Conservation (phyloP, 2,797 vertebrate species). For the Chloroceryle amazona region DNA sequence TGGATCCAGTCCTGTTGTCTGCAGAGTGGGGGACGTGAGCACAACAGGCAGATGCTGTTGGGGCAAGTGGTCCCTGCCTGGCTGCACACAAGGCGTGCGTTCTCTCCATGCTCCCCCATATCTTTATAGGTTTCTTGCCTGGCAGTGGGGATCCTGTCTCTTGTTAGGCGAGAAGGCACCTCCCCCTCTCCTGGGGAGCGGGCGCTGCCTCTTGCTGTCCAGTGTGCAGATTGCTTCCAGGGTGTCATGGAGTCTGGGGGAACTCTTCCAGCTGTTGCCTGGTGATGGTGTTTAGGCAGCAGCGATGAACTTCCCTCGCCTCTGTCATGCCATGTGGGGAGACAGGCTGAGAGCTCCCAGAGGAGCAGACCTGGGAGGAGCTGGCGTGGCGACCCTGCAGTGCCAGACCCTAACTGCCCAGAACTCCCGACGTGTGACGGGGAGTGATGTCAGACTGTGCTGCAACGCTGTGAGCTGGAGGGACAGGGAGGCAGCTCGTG, state of each 20-base stretch:
- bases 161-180: fast-evolving
- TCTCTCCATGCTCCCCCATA: fast-evolving
- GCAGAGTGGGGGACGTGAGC: fast-evolving
- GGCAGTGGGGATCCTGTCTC: fast-evolving
- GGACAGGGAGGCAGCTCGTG: background rate
- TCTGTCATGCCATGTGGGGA: fast-evolving
- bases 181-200: background rate
- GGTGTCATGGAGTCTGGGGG: background rate
- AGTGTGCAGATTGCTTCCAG: too few relatives aligned
- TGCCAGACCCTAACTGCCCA: background rate
- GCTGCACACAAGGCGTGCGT: fast-evolving
- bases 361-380: background rate
- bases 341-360: fast-evolving
- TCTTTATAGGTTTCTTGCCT: background rate
- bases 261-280: too few relatives aligned
- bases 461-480: fast-evolving
- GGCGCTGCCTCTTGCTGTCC: background rate
- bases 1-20: fast-evolving
- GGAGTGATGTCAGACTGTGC: fast-evolving
- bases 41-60: fast-evolving
- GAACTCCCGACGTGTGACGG: fast-evolving
- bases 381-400: fast-evolving
- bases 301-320: fast-evolving
- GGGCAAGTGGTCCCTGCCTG: background rate
- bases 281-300: background rate